Evolutionary conservation across 2,888 invertebrate species (phyloP), one percentile per base, ranked within the genome.

Genomic region (Polietes domitor): DNA sequence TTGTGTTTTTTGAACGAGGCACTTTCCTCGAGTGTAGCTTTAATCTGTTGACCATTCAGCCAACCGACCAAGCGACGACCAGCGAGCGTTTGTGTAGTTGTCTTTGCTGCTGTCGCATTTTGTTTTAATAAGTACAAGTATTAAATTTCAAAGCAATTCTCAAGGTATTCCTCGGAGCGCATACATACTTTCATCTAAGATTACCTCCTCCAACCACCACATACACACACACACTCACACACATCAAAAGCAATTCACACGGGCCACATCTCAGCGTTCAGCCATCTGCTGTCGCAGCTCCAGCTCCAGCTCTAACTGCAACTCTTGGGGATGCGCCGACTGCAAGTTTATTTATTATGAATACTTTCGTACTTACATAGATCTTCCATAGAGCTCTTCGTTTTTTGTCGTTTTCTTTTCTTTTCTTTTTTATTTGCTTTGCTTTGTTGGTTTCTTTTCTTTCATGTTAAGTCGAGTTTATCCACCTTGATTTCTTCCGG

Each of bases 71-170:
- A 17, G 6, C 7, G 17, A 37, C 32, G 32, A n/a, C 15, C n/a
- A 6, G 32, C 28, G 12, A 68, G 43, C 37, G 24, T 58, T 58
- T 55, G 55, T 55, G 21, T 12, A 21, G 7, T 24, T 43, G 5
- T 50, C 53, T 21, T 19, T 32, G 5, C 10, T 28, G 21, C 41
- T 68, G 26, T 61, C 37, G 21, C 28, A 37, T 81, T 80, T 76
- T 71, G 5, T 10, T 21, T 47, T n/a, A n/a, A 43, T 26, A 1
- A 37, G 19, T 26, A 61, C 26, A 12, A 63, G 72, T 84, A 81
- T 84, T 78, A 81, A 73, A 81, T 84, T 80, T 81, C 81, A 84
- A 84, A 84, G 84, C 43, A 50, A 68, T 61, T 70, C 72, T 70
- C 81, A 73, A 78, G 75, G 76, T 76, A 76, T 58, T 43, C 19